Evolutionary conservation across 1,140 invertebrate genomes (phyloP), one percentile per base, ranked within the genome.

Genomic region (Orussus abietinus): DNA sequence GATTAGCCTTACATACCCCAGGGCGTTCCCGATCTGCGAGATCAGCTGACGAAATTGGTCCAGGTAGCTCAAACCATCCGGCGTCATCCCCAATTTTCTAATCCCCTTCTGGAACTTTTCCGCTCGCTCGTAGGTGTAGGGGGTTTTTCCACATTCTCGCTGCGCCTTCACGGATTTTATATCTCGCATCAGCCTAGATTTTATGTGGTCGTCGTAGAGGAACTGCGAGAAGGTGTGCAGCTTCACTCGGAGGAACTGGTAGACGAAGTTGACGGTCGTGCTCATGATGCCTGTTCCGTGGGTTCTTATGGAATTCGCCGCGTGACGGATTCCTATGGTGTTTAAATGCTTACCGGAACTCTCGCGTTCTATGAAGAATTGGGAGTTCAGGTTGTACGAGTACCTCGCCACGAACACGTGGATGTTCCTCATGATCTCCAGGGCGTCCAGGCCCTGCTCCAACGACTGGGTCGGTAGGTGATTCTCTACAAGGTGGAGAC

Each of bases 201-300:
- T 98, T 35, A 99, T 97, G 55, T 96, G 93, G 72, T 99, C 96
- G 71, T 99, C 95, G 66, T 88, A 98, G 53, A 99, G 81, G 69
- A 98, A 99, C 69, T 98, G 94, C 2, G 95, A 98, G 65, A 99
- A 96, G 3, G 86, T 86, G 51, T 88, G 87, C 54, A 99, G 89
- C 69, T 98, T 97, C 42, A 94, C 86, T 43, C 88, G 80, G 29
- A 99, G 75, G 73, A 96, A 98, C 70, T 96, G 93, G 73, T 98
- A 99, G 0, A 92, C 93, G 65, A 92, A 96, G 65, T 98, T 98
- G 0, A 97, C 88, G 1, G 93, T 96, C 1, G 94, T 97, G 58
- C 96, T 97, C 81, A 98, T 94, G 36, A 99, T 94, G 3, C 96
- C 96, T 14, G 87, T 92, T 18, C 96, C 96, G 69, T 99, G 96